phyloP scores from a whole-genome alignment of 2,888 invertebrate genomes.

The Andrena chrysosceles region DNA sequence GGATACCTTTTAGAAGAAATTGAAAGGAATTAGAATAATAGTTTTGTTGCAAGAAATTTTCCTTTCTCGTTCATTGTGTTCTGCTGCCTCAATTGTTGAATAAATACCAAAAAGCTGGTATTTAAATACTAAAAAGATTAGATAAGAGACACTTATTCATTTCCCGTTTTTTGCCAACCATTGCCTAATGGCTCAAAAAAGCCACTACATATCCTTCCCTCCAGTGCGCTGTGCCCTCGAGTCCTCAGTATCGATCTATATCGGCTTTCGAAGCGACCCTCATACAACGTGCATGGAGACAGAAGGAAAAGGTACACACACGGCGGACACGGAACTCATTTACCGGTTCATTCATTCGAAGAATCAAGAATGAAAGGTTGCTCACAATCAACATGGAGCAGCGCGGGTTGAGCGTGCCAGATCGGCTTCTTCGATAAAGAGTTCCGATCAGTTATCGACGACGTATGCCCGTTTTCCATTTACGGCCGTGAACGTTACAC shows the following conservation, averaged over 20 bases:
- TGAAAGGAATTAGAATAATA: not conserved
- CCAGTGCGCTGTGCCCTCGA: not conserved
- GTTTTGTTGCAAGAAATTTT: not conserved
- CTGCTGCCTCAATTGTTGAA: not conserved
- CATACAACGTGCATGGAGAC: not conserved
- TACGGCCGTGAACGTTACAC: constrained; percentile 18
- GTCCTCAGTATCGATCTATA: constrained; percentile 38
- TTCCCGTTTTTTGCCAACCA: constrained; percentile 5
- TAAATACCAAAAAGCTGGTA: not conserved
- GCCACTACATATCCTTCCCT: constrained; percentile 1
- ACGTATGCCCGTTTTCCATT: constrained; percentile 56
- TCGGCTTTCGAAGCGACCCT: constrained; percentile 31
- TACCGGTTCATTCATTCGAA: constrained; percentile 65
- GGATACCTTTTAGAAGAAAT: too few relatives aligned
- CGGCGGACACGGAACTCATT: constrained; percentile 57
- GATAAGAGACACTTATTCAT: not conserved
- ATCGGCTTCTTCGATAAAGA: constrained; percentile 61
- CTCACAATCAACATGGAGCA: constrained; percentile 35
- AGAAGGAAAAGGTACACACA: constrained; percentile 31
- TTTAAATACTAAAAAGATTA: not conserved
- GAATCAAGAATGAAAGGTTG: constrained; percentile 64
- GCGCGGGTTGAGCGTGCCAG: constrained; percentile 47
- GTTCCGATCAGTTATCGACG: constrained; percentile 55
- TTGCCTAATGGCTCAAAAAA: constrained; percentile 25
- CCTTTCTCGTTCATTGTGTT: not conserved